A percentile compares a stretch with the other conserved stretches of the same genome.
Conservation (phyloP, 2,113 vertebrate genomes). For the Notarius lentiginosus region DNA sequence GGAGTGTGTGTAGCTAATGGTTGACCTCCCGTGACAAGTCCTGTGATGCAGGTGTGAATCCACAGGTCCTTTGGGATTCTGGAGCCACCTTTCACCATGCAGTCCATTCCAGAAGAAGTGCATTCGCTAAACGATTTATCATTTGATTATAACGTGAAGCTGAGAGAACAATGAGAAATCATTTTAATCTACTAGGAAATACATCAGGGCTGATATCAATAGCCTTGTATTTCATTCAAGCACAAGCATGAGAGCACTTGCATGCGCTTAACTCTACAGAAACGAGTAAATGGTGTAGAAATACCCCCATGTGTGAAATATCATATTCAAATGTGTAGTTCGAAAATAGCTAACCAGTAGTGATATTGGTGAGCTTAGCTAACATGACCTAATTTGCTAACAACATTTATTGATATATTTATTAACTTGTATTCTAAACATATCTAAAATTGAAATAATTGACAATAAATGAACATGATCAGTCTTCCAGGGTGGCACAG, state of each 20-base stretch:
- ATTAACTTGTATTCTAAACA: background rate
- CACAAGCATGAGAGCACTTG: background rate
- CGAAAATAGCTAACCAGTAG: background rate
- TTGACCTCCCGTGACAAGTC: conserved; percentile 35
- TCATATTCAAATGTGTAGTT: background rate
- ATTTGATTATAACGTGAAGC: background rate
- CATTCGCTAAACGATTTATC: background rate
- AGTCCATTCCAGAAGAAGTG: background rate
- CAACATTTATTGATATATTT: background rate
- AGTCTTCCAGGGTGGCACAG: background rate
- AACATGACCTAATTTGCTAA: background rate
- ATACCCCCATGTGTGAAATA: background rate
- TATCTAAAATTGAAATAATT: background rate
- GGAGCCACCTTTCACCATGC: background rate
- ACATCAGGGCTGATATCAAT: background rate
- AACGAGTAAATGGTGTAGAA: background rate
- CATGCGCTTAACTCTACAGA: background rate
- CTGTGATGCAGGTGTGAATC: conserved; percentile 49
- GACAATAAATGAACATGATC: background rate
- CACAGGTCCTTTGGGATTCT: background rate
- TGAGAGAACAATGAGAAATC: background rate
- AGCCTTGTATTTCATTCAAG: background rate
- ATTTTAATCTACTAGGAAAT: background rate
- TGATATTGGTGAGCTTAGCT: background rate
- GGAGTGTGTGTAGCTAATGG: background rate